These are phyloP conservation scores for Gymnocypris eckloni DNA, from an alignment of 2,797 vertebrate species.

Conservation along the genomic window DNA sequence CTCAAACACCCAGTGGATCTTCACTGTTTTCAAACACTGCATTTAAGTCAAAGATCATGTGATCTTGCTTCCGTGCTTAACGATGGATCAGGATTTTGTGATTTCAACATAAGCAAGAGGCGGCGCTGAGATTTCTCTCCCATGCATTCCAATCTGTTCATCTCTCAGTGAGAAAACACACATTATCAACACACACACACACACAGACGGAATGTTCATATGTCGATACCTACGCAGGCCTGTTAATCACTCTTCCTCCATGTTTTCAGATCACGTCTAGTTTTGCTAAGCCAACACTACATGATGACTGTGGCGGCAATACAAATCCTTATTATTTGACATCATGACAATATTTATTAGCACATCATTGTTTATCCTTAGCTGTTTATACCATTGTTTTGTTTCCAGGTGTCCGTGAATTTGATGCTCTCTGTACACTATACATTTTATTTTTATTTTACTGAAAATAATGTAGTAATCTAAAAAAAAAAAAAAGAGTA, in stretches of 20 bases:
- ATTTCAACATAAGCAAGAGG: constrained; percentile 55
- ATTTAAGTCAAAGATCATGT: constrained; percentile 44
- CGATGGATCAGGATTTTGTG: constrained; percentile 58
- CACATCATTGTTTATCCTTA: not conserved
- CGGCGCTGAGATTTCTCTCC: constrained; percentile 43
- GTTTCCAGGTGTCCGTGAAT: not conserved
- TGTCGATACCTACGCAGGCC: constrained; percentile 31
- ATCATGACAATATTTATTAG: not conserved
- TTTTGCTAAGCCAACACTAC: constrained; percentile 25
- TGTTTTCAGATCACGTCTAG: constrained; percentile 17
- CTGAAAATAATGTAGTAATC: not conserved
- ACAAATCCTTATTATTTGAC: not conserved
- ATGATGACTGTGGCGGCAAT: constrained; percentile 9
- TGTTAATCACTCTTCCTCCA: constrained; percentile 24
- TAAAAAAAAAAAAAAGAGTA: too few relatives aligned
- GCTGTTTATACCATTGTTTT: not conserved
- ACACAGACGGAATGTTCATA: constrained; percentile 30
- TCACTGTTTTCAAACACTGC: constrained; percentile 28
- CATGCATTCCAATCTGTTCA: constrained; percentile 61
- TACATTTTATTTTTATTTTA: not conserved
- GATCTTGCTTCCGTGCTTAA: constrained; percentile 53
- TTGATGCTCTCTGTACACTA: not conserved
- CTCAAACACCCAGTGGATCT: not conserved
- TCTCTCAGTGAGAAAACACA: constrained; percentile 29
- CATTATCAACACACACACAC: constrained; percentile 20